phyloP scores from a whole-genome alignment of 2,888 invertebrate species.

The Pheosia tremula region DNA sequence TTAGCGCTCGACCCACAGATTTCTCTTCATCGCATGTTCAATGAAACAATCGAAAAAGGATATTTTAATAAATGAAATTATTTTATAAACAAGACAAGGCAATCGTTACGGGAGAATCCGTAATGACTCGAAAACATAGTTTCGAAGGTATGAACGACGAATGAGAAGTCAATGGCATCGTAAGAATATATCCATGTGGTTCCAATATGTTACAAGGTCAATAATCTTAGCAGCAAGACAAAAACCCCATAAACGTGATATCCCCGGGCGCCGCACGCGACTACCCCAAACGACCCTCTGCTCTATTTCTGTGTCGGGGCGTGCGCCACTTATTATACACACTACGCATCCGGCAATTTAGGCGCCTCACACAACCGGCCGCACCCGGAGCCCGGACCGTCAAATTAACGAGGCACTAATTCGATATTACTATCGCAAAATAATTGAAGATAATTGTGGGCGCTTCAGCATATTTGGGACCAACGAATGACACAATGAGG shows the following conservation, averaged over 20 bases:
- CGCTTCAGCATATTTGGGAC: neutral
- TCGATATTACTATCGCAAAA: neutral
- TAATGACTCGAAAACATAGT: neutral
- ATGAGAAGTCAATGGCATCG: neutral
- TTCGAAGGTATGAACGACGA: neutral
- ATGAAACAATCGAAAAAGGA: neutral
- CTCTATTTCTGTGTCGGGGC: slow-evolving; percentile 14
- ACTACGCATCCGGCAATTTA: slow-evolving; percentile 12
- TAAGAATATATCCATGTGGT: neutral
- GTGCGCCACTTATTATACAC: slow-evolving; percentile 12
- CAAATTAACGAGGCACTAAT: neutral
- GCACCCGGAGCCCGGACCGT: neutral
- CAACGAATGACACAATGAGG: too few species aligned
- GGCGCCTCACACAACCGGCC: slow-evolving; percentile 7
- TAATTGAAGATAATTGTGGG: neutral
- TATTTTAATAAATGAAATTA: neutral
- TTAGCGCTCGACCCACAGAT: neutral
- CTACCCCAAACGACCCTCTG: slow-evolving; percentile 3
- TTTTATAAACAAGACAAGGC: neutral
- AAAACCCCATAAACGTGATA: neutral
- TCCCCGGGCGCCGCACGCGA: neutral
- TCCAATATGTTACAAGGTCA: neutral
- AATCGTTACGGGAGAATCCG: neutral
- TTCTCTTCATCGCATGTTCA: neutral
- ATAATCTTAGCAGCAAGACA: neutral